Evolutionary conservation across 2,888 invertebrate species (phyloP).

Genomic region (Zygaena filipendulae): DNA sequence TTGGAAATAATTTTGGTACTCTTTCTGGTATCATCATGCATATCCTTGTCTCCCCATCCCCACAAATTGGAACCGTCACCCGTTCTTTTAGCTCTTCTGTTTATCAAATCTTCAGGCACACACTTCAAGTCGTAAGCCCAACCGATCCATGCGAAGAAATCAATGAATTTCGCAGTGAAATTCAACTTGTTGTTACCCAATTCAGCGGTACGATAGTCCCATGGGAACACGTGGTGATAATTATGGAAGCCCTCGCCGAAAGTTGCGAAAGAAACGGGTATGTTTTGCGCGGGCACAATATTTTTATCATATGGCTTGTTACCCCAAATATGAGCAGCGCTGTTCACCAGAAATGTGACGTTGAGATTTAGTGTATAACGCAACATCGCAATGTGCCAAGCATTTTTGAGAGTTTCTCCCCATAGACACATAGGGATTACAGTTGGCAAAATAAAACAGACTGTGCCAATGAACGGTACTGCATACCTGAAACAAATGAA

Average conservation of each 20-base stretch:
- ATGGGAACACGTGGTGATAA: too few species aligned
- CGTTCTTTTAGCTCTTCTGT: constrained; percentile 22
- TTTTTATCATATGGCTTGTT: constrained; percentile 48
- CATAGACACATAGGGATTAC: constrained; percentile 65
- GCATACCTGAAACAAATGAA: constrained; percentile 57
- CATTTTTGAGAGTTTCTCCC: constrained; percentile 53
- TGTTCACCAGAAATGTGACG: constrained; percentile 70
- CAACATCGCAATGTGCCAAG: constrained; percentile 42
- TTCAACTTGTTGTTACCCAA: constrained; percentile 30
- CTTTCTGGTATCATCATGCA: too few species aligned
- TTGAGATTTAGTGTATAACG: constrained; percentile 70
- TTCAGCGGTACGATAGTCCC: constrained; percentile 33
- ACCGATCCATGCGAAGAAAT: constrained; percentile 33
- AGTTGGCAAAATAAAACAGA: constrained; percentile 48
- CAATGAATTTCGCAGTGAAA: constrained; percentile 29
- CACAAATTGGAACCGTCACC: constrained; percentile 26
- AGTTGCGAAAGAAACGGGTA: constrained; percentile 20
- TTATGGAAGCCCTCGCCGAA: constrained; percentile 39
- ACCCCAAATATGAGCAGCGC: constrained; percentile 68
- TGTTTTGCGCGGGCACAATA: constrained; percentile 24
- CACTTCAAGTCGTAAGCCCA: constrained; percentile 38
- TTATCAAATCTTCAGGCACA: constrained; percentile 22
- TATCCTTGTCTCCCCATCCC: too few species aligned
- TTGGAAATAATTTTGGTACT: too few species aligned
- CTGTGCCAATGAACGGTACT: constrained; percentile 66